Evolutionary conservation across 1,140 invertebrate species (phyloP).

Genomic region (Bombus vancouverensis): DNA sequence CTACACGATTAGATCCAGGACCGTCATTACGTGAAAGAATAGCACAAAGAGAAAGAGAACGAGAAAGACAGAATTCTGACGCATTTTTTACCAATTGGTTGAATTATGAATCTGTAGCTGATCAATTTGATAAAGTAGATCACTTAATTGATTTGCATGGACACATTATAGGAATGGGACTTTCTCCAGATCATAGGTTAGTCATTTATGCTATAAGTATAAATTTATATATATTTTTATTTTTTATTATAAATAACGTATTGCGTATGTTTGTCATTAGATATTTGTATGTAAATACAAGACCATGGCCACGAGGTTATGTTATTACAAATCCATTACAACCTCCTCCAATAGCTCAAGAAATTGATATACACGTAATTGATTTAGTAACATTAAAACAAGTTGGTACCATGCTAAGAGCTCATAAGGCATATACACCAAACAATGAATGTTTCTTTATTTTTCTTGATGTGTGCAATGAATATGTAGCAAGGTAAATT

Average conservation of each 20-base stretch:
- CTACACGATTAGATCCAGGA: constrained; percentile 87
- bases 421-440: constrained; percentile 93
- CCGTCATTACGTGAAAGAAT: constrained; percentile 87
- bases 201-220: constrained; percentile 7
- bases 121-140: constrained; percentile 91
- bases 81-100: constrained; percentile 86
- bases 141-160: constrained; percentile 93
- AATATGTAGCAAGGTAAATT: constrained; percentile 92
- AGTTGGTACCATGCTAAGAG: constrained; percentile 91
- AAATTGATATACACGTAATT: constrained; percentile 95
- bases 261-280: constrained; percentile 79
- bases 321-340: constrained; percentile 90
- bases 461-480: constrained; percentile 92
- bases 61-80: constrained; percentile 79
- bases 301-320: constrained; percentile 92
- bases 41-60: constrained; percentile 83
- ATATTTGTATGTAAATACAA: constrained; percentile 93
- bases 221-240: neutral
- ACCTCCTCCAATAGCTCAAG: constrained; percentile 94
- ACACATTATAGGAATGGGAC: constrained; percentile 94
- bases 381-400: constrained; percentile 90
- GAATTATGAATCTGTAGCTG: constrained; percentile 87
- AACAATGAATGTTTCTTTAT: constrained; percentile 96
- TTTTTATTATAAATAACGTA: neutral
- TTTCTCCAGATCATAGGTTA: constrained; percentile 93